phyloP scores from a whole-genome alignment of 2,797 vertebrate genomes.

The Pampus argenteus region DNA sequence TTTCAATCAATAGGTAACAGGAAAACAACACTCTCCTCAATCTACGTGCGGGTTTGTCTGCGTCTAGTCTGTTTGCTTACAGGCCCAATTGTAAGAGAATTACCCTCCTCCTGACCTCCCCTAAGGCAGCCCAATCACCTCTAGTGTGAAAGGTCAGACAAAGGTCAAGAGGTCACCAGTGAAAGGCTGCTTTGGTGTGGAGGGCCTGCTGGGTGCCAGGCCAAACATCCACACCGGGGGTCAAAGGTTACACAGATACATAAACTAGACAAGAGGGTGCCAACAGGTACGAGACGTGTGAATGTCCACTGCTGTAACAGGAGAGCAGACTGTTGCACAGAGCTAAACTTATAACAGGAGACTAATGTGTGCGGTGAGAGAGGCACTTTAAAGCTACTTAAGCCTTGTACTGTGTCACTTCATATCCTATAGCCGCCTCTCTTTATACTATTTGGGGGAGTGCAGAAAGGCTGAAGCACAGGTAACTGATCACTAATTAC shows the following conservation, averaged over 20 bases:
- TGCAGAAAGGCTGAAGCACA: slow-evolving; percentile 55
- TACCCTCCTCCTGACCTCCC: slow-evolving; percentile 69
- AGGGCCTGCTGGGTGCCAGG: slow-evolving; percentile 40
- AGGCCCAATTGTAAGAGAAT: slow-evolving; percentile 52
- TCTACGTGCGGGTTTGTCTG: slow-evolving; percentile 34
- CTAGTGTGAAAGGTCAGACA: slow-evolving; percentile 64
- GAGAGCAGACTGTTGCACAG: slow-evolving; percentile 53
- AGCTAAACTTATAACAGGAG: slow-evolving; percentile 65
- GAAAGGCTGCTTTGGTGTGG: slow-evolving; percentile 40
- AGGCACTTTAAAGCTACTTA: slow-evolving; percentile 69
- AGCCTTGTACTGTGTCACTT: slow-evolving; percentile 58
- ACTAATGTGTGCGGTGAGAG: slow-evolving; percentile 59
- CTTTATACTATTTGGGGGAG: slow-evolving; percentile 52
- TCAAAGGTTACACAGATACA: slow-evolving; percentile 74
- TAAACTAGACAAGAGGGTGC: slow-evolving; percentile 73
- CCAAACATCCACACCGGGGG: slow-evolving; percentile 40
- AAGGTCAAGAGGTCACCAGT: slow-evolving; percentile 63
- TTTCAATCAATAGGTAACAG: slow-evolving; percentile 13
- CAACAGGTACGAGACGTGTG: slow-evolving; percentile 76
- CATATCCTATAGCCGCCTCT: slow-evolving; percentile 52
- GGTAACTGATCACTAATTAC: slow-evolving; percentile 72
- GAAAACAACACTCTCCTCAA: slow-evolving; percentile 19
- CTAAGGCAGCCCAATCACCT: slow-evolving; percentile 46
- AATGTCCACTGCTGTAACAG: slow-evolving; percentile 63
- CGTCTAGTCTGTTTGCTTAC: slow-evolving; percentile 43